These are phyloP conservation scores for Dysmachus trigonus DNA, from an alignment of 2,888 invertebrate genomes.

Conservation along the genomic window DNA sequence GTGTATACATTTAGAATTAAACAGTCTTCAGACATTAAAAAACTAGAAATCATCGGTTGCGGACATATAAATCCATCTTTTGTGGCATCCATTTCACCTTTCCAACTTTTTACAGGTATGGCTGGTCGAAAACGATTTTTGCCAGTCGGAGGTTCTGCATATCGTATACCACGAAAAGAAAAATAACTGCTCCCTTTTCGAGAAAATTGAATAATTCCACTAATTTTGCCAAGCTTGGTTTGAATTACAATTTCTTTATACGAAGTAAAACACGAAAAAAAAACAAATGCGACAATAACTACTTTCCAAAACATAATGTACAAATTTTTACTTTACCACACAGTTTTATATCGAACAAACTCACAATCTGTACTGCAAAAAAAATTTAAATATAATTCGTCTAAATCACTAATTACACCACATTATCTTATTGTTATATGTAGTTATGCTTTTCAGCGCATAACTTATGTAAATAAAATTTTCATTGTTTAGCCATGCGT, in stretches of 20 bases:
- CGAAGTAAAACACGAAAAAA: background rate
- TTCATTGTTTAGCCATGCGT: too few relatives aligned
- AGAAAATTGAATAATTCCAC: constrained; percentile 62
- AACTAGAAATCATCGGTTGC: constrained; percentile 48
- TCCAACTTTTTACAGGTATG: constrained; percentile 58
- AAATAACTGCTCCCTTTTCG: constrained; percentile 62
- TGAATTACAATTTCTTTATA: constrained; percentile 45
- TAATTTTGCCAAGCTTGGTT: constrained; percentile 60
- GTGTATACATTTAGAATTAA: constrained; percentile 72
- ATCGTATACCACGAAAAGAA: constrained; percentile 65
- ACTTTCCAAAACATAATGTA: background rate
- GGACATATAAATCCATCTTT: constrained; percentile 63
- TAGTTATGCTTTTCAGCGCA: background rate
- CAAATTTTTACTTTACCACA: too few relatives aligned
- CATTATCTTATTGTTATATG: background rate
- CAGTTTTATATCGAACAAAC: background rate
- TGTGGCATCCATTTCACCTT: constrained; percentile 60
- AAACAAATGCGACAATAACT: background rate
- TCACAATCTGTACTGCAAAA: background rate
- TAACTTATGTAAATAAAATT: background rate
- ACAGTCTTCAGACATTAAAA: constrained; percentile 70
- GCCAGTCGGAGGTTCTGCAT: constrained; percentile 64
- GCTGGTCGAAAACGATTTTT: constrained; percentile 47
- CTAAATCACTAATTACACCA: background rate
- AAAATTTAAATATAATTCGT: background rate